Evolutionary conservation across 1,140 invertebrate species (phyloP).

Genomic region (Achatina immaculata): DNA sequence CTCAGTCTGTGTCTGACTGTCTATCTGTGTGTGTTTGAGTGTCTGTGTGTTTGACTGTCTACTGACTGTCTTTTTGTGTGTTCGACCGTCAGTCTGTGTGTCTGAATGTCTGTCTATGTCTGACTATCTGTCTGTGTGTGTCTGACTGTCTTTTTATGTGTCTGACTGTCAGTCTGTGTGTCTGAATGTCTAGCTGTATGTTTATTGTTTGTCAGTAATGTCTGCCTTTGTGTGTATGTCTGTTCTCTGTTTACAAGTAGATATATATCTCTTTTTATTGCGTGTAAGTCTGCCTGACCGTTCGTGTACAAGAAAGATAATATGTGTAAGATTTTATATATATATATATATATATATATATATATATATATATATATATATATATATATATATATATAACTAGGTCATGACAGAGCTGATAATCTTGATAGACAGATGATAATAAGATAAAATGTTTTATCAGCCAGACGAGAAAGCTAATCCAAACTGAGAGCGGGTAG

Average conservation of each 20-base stretch:
- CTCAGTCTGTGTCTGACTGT: no score
- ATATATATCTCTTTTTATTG: no score
- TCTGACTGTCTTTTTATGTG: not conserved
- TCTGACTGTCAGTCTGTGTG: slow-evolving; percentile 1
- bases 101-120: not conserved
- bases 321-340: not conserved
- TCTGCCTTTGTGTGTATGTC: no score
- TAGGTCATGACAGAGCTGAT: no score
- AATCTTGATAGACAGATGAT: no score
- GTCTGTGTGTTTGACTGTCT: slow-evolving; percentile 3
- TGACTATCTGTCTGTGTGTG: no score
- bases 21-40: slow-evolving; percentile 6
- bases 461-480: no score
- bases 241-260: no score
- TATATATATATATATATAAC: slow-evolving; percentile 6
- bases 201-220: no score
- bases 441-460: no score
- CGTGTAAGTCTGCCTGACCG: not conserved
- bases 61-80: not conserved
- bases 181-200: not conserved
- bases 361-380: slow-evolving; percentile 19
- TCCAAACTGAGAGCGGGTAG: no score
- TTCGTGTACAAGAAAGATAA: not conserved
- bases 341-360: slow-evolving; percentile 8
- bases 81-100: no score